Base-by-base conservation (phyloP, 2,113 vertebrate species). In the Scomber japonicus region DNA sequence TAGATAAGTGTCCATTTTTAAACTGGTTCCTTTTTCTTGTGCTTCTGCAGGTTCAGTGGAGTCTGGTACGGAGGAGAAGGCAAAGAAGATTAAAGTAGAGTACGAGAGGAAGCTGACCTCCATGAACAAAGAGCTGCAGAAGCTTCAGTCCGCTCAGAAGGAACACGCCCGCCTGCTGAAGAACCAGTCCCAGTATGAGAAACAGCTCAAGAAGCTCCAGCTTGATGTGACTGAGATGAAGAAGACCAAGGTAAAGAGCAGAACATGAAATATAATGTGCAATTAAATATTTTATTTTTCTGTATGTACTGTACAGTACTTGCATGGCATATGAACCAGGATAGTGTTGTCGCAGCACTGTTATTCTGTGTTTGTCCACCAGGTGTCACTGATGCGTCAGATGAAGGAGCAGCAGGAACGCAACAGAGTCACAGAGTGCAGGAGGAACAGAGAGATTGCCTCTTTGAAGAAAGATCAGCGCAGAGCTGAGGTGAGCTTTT, bases 331-430 rank as follows among this genome's bases (percentile, higher is more conserved):
- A 40, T 8, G 8, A 40, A 7, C 5, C 2, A 15, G 1, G 1
- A 5, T 9, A 0, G 30, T 17, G 4, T 16, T 16, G 17, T 45
- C 49, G 30, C n/a, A 5, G 11, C 10, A 3, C 1, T 54, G n/a
- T 49, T 40, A 3, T 17, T 3, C 5, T 53, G 10, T 55, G 3
- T 69, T 59, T 2, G 1, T 50, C 53, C 64, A 60, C 83, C 50
- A 99, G 98, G 98, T 99, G 92, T 93, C 93, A 10, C 93, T 99
- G 81, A 99, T 99, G 98, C 98, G 97, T 67, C 98, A 99, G 93
- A 99, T 99, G 97, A 98, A 98, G 87, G 98, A 99, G 88, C 97
- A 99, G 62, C 98, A 99, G 93, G 98, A 99, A 88, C 96, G 95
- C 84, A 97, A 96, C 80, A 91, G 97, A 72, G 92, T 95, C 83